Evolutionary conservation across 2,797 vertebrate species (phyloP).

Genomic region (Mus caroli): DNA sequence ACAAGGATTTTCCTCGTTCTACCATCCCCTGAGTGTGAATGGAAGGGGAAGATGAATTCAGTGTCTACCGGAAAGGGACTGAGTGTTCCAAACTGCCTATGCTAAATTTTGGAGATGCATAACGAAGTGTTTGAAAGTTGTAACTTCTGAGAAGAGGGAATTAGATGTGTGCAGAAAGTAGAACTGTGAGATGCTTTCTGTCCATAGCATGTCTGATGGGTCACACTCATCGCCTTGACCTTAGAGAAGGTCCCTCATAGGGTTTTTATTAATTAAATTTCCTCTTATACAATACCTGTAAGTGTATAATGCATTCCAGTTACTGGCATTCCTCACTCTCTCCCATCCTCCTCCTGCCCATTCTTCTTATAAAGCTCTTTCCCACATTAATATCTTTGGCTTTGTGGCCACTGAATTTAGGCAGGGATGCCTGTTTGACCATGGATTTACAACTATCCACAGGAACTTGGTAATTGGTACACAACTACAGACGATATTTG

Average conservation of each 20-base stretch:
- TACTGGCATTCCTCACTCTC: no score
- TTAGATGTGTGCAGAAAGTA: not conserved
- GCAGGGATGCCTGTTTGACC: not conserved
- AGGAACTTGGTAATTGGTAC: not conserved
- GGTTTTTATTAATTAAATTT: not conserved
- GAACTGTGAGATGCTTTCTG: not conserved
- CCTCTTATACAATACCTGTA: not conserved
- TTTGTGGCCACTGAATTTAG: not conserved
- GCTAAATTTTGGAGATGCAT: not conserved
- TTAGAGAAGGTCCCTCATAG: not conserved
- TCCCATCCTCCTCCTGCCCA: not conserved
- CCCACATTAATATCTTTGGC: not conserved
- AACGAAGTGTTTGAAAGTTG: not conserved
- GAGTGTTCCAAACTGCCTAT: not conserved
- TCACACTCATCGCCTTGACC: not conserved
- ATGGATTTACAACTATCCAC: not conserved
- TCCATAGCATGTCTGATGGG: not conserved
- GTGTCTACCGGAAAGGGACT: not conserved
- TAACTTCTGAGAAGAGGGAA: not conserved
- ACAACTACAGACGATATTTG: not conserved
- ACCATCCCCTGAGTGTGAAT: not conserved
- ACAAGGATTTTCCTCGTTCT: not conserved
- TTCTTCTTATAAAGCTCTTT: not conserved
- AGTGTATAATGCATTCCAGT: not conserved
- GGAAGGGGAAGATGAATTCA: not conserved